These are phyloP conservation scores for Willisornis vidua DNA, from an alignment of 2,113 vertebrate species.

Conservation along the genomic window DNA sequence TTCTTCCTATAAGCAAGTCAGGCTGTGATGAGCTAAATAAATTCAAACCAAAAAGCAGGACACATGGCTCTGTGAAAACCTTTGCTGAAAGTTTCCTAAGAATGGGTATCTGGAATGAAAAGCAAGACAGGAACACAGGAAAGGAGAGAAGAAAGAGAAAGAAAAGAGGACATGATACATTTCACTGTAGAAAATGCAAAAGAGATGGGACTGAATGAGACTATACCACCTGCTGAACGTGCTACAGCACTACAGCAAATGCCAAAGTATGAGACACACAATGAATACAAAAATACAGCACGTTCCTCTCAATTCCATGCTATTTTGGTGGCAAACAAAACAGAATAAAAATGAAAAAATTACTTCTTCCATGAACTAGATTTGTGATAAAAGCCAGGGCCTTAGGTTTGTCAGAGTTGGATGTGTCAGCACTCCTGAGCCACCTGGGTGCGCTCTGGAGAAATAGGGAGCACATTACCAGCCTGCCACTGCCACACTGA, in stretches of 20 bases:
- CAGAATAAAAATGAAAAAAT: not conserved
- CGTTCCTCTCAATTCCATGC: rapidly evolving
- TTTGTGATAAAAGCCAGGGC: not conserved
- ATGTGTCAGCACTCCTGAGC: not conserved
- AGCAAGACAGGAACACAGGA: not conserved
- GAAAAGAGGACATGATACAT: rapidly evolving
- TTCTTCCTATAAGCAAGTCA: not conserved
- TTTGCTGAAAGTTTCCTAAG: not conserved
- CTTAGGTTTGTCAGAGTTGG: not conserved
- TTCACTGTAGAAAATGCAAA: not conserved
- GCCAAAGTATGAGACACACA: not conserved
- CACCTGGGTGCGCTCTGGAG: not conserved
- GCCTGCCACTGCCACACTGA: rapidly evolving
- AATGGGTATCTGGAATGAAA: not conserved
- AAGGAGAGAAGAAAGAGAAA: not conserved
- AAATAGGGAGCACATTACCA: not conserved
- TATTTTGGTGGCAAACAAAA: not conserved
- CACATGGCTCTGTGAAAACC: not conserved
- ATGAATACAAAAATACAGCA: not conserved
- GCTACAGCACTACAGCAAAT: not conserved
- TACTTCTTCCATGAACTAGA: not conserved
- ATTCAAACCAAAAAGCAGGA: not conserved
- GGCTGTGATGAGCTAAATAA: not conserved
- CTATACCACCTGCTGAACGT: not conserved
- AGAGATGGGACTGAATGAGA: not conserved